Conservation (phyloP, 2,797 vertebrate genomes). For the Poeciliopsis presidionis region DNA sequence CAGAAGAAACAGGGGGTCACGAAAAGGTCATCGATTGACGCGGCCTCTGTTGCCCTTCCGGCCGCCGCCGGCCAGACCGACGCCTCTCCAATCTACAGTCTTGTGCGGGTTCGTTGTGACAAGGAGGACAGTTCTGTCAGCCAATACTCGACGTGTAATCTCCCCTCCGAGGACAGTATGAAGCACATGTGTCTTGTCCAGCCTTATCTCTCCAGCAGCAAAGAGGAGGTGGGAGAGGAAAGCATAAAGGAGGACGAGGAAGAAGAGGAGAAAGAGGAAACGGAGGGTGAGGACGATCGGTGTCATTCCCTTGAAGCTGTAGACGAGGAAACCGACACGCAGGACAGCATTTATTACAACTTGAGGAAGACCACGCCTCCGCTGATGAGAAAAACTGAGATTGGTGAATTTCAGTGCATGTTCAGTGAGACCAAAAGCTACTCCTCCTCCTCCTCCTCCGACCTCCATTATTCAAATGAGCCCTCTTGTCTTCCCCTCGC, state of each 20-base stretch:
- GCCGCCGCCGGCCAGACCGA: slow-evolving; percentile 25
- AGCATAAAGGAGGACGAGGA: slow-evolving; percentile 19
- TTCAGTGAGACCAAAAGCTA: slow-evolving; percentile 38
- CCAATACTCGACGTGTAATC: slow-evolving; percentile 71
- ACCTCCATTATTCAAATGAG: neutral
- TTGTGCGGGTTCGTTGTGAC: neutral
- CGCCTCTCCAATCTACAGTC: slow-evolving; percentile 4
- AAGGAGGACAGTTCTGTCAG: neutral
- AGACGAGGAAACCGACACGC: slow-evolving; percentile 24
- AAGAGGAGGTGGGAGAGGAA: slow-evolving; percentile 16
- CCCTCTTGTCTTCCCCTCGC: neutral
- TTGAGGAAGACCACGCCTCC: slow-evolving; percentile 18
- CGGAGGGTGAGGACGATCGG: slow-evolving; percentile 24
- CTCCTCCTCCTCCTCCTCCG: neutral
- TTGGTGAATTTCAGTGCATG: slow-evolving; percentile 17
- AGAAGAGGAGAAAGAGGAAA: slow-evolving; percentile 16
- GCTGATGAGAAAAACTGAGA: neutral
- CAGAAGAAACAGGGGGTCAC: slow-evolving; percentile 9
- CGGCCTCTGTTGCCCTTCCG: slow-evolving; percentile 14
- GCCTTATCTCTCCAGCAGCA: slow-evolving; percentile 23
- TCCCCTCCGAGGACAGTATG: slow-evolving; percentile 11
- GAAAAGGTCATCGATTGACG: slow-evolving; percentile 34
- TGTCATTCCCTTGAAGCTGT: slow-evolving; percentile 39
- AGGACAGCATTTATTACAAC: slow-evolving; percentile 56
- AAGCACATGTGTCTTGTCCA: slow-evolving; percentile 22